These are phyloP conservation scores for Sebastes ruberrimus DNA, from an alignment of 2,797 vertebrate genomes.

Conservation along the genomic window DNA sequence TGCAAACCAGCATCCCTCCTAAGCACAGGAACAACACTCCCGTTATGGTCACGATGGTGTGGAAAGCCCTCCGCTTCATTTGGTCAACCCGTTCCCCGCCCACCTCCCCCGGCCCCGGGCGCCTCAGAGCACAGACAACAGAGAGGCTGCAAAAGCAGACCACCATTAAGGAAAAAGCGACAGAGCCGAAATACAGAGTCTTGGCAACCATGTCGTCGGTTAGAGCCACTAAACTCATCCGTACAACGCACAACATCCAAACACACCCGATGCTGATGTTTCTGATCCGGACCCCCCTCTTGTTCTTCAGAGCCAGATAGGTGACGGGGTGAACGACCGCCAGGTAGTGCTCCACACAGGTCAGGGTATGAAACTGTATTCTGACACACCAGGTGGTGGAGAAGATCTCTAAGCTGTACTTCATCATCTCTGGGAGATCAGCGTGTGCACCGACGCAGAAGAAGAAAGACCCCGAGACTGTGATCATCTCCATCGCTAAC, in stretches of 20 bases:
- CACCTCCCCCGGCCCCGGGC: not conserved
- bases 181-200: not conserved
- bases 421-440: not conserved
- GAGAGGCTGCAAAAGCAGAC: not conserved
- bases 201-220: not conserved
- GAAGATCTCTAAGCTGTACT: no score
- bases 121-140: conserved; percentile 7
- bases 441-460: no score
- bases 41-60: not conserved
- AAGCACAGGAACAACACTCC: not conserved
- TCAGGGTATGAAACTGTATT: conserved; percentile 6
- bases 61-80: not conserved
- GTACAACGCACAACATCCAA: not conserved
- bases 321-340: conserved; percentile 7
- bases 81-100: not conserved
- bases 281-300: not conserved
- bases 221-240: not conserved
- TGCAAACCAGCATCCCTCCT: not conserved
- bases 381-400: not conserved
- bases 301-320: not conserved
- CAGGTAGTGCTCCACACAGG: conserved; percentile 33
- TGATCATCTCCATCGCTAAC: no score
- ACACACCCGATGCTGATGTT: not conserved
- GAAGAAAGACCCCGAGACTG: no score
- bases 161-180: rapidly evolving